A percentile compares a stretch with the other conserved stretches of the same genome.
Evolutionary conservation across 2,888 invertebrate genomes (phyloP).

Genomic region (Eupelmus urozonus): DNA sequence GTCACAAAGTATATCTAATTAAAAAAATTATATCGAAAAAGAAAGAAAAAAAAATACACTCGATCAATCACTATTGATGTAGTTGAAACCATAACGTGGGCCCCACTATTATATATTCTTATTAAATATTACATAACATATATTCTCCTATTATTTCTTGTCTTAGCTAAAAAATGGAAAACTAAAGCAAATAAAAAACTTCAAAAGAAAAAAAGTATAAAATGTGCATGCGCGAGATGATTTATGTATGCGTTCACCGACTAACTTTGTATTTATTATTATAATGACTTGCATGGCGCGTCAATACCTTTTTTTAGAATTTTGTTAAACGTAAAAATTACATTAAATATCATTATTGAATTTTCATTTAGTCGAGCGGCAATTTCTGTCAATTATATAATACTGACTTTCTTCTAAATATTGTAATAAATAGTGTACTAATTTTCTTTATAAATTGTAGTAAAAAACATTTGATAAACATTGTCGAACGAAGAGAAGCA

Average conservation of each 20-base stretch:
- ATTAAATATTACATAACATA: slow-evolving; percentile 74
- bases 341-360: slow-evolving; percentile 21
- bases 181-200: slow-evolving; percentile 54
- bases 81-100: slow-evolving; percentile 72
- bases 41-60: slow-evolving; percentile 64
- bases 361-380: slow-evolving; percentile 33
- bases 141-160: slow-evolving; percentile 74
- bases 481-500: slow-evolving; percentile 25
- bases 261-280: slow-evolving; percentile 48
- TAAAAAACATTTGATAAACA: slow-evolving; percentile 10
- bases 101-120: slow-evolving; percentile 75
- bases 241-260: slow-evolving; percentile 62
- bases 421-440: slow-evolving; percentile 17
- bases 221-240: slow-evolving; percentile 54
- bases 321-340: slow-evolving; percentile 26
- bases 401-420: slow-evolving; percentile 33
- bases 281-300: slow-evolving; percentile 41
- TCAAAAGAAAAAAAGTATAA: slow-evolving; percentile 53
- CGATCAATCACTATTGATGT: slow-evolving; percentile 71
- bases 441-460: slow-evolving; percentile 21
- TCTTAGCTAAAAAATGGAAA: slow-evolving; percentile 67
- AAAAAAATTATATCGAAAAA: slow-evolving; percentile 60
- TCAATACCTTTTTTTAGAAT: slow-evolving; percentile 43
- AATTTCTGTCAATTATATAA: slow-evolving; percentile 34
- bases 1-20: slow-evolving; percentile 63